Evolutionary conservation across 2,113 vertebrate genomes (phyloP), one percentile per base, ranked within the genome.

Genomic region (Climacteris rufus): DNA sequence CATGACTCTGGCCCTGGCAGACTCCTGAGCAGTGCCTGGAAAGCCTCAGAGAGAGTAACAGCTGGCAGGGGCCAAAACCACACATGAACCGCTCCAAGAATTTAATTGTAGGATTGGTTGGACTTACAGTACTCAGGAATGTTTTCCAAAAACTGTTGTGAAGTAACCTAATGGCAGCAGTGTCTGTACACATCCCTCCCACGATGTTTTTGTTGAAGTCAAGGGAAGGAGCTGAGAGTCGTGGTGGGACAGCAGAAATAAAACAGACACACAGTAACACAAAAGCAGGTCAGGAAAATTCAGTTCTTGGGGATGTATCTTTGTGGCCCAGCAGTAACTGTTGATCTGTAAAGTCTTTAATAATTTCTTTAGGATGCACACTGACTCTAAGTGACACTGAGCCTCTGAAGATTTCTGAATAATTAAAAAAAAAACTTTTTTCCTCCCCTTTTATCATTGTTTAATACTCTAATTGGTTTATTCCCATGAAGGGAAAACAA

Each of bases 161-260:
- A 53, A 90, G 20, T 27, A 83, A 37, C 7, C 37, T 61, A 28
- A 23, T 30, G 17, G 53, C 45, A 84, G 37, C 24, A 6, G 15
- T 27, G 37, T 11, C 61, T 50, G 8, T 5, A 18, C 47, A 42
- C 0, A 0, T 49, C 0, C 8, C 14, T 7, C 11, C 18, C n/a
- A 31, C 25, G 6, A 19, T 7, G 10, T 39, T 79, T 31, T 45
- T 25, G 23, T 21, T 10, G 31, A 63, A 49, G 21, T 24, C 0
- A 0, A 20, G 35, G 37, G 45, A 31, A 75, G 18, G 14, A 57
- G 40, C 9, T 22, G 0, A 64, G 24, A 54, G n/a, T 35, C 2
- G 0, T 35, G 30, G 39, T 70, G 39, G 53, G 25, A 42, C 20
- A 49, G 37, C 15, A 87, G 49, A 93, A 85, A 40, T 80, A 94